These are phyloP conservation scores for Xylocampa areola DNA, from an alignment of 2,888 invertebrate species.

Conservation along the genomic window DNA sequence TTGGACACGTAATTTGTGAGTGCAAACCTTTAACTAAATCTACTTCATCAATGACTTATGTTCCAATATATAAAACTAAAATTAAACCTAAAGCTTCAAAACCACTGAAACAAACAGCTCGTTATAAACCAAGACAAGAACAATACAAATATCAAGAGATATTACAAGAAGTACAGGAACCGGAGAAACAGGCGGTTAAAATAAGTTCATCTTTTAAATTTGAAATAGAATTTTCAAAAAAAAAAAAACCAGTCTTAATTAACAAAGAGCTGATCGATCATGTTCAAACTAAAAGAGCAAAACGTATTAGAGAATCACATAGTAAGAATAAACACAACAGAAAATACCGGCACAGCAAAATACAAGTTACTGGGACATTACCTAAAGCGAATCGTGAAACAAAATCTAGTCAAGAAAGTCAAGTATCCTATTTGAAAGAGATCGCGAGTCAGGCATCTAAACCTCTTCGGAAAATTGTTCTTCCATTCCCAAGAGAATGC, in stretches of 20 bases:
- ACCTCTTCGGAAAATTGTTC: conserved; percentile 13
- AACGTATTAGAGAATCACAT: conserved; percentile 3
- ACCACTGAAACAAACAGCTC: not conserved
- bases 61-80: conserved; percentile 9
- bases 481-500: conserved; percentile 48
- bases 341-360: conserved; percentile 16
- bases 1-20: conserved; percentile 1
- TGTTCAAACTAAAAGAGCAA: conserved; percentile 11
- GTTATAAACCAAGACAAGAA: conserved; percentile 9
- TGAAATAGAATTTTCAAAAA: conserved; percentile 38
- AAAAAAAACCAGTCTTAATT: conserved; percentile 5
- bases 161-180: not conserved
- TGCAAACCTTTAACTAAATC: conserved; percentile 9
- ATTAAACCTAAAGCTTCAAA: conserved; percentile 11
- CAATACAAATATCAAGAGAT: not conserved
- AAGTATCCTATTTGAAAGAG: conserved; percentile 19
- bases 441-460: conserved; percentile 15
- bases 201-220: conserved; percentile 47
- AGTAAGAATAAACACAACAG: not conserved
- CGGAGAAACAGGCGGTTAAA: conserved; percentile 9
- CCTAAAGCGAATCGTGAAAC: conserved; percentile 19
- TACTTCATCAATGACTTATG: conserved; percentile 6
- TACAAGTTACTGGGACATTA: not conserved
- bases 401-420: conserved; percentile 13
- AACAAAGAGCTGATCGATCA: conserved; percentile 10